Evolutionary conservation across 2,888 invertebrate species (phyloP), one percentile per base, ranked within the genome.

Genomic region (Tiliacea aurago): DNA sequence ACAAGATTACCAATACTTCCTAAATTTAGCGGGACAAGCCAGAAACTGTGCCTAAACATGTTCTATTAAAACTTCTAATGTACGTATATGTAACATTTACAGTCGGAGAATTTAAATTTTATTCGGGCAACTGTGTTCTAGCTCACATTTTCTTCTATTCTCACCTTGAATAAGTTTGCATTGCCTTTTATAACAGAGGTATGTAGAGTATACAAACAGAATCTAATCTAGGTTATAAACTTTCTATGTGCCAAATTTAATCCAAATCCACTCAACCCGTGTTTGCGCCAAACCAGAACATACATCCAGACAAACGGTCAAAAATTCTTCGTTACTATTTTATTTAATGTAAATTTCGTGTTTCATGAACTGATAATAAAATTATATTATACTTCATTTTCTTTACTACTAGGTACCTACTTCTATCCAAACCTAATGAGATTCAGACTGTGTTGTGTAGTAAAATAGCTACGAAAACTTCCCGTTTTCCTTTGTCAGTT

Each of bases 1-100:
- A 43, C 43, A 13, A 33, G 13, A 28, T 53, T 70, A n/a, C 53
- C 18, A 43, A 66, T 67, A 33, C 33, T 53, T 43, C 41, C 66
- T 45, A 70, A 67, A 43, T 67, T 67, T 6, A 33, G 5, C n/a
- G 15, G n/a, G n/a, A 13, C n/a, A 43, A 43, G 5, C 5, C 4
- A 41, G 15, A 51, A 51, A 43, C 15, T n/a, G 15, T 10, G 20
- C 4, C 20, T 10, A 10, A 15, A 41, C 13, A 23, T 37, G 41
- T 69, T 65, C 1, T 11, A 0, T 15, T 4, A 33, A 67, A 61
- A 23, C 28, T 59, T 58, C 5, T 11, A 23, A 4, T 43, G 4
- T 41, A 13, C n/a, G n/a, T n/a, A 28, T 28, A 28, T n/a, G 10
- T 5, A 20, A 28, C n/a, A 1, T 41, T 2, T 7, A 18, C 13